phyloP scores from a whole-genome alignment of 2,797 vertebrate genomes.

The Aythya fuligula region DNA sequence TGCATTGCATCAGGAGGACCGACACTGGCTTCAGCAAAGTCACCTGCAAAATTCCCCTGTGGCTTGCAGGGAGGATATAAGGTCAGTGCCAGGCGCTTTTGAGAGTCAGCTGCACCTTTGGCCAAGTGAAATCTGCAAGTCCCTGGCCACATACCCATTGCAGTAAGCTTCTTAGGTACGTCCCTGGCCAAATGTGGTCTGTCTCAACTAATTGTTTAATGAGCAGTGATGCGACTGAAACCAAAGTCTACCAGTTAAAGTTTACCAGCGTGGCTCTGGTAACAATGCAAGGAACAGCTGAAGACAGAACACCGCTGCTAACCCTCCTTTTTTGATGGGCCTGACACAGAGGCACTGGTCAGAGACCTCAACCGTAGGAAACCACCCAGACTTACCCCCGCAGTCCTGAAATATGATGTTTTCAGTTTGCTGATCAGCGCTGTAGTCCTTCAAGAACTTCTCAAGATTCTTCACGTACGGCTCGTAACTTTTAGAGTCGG shows the following conservation, averaged over 20 bases:
- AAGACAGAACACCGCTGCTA: not conserved
- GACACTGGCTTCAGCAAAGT: not conserved
- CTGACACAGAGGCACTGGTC: not conserved
- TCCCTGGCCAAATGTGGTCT: not conserved
- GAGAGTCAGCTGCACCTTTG: not conserved
- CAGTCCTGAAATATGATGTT: constrained; percentile 82
- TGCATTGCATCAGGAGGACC: not conserved
- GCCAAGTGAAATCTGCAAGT: not conserved
- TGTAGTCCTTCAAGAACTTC: constrained; percentile 79
- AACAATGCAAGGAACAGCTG: not conserved
- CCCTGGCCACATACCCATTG: not conserved
- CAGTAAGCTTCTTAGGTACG: not conserved
- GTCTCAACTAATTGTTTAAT: not conserved
- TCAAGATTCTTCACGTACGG: constrained; percentile 73
- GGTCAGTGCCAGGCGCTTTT: accelerated
- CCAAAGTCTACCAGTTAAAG: not conserved
- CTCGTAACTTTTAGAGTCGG: not conserved
- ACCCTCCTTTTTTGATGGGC: not conserved
- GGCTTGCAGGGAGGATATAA: not conserved
- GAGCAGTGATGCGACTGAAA: not conserved
- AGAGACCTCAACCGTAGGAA: not conserved
- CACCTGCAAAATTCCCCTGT: not conserved
- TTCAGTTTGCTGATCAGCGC: constrained; percentile 35
- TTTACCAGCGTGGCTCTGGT: accelerated
- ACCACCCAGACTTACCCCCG: constrained; percentile 71